Evolutionary conservation across 37 sponge, comb jelly and placozoan genomes (phyloP), one percentile per base, ranked within the genome.

Genomic region (Corticium candelabrum): DNA sequence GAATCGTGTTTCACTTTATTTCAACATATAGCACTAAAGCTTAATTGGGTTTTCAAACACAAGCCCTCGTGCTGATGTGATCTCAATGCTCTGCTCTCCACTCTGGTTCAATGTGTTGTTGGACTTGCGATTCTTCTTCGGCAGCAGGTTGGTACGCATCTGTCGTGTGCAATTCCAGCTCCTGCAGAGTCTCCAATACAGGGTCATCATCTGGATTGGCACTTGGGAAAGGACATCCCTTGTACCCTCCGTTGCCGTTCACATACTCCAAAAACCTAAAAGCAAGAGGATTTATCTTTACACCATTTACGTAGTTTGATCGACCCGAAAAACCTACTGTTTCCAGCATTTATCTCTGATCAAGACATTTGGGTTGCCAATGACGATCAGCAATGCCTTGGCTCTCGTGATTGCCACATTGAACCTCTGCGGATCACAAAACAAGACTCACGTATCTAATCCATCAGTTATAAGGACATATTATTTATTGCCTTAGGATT

Each of bases 351-450:
- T 32, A 34, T 70, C 73, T 15, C 31, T 70, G 73, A 7, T 70
- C 0, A 88, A 75, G 2, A 88, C 77, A 56, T 81, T 50, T 3
- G 93, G 93, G 56, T 92, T 87, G 41, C 90, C 89, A n/a, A 92
- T 50, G 41, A 89, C 87, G 33, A 92, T 70, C 5, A 84, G 69
- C 78, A 92, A 37, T 30, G 83, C 85, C 78, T 86, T 80, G 0
- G 87, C 89, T 41, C 93, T 69, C 32, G 89, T 88, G 35, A 91
- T 88, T 68, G 93, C 85, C 0, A 91, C 93, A 72, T 91, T 91
- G 86, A 91, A 88, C n/a, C 93, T 39, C 74, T 88, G 62, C 62
- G 21, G n/a, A n/a, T n/a, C n/a, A n/a, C n/a, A n/a, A n/a, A n/a
- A n/a, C n/a, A n/a, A n/a, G n/a, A n/a, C n/a, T 50, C 62, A 50